Conservation (phyloP, 2,797 vertebrate species). For the Peromyscus attwateri region DNA sequence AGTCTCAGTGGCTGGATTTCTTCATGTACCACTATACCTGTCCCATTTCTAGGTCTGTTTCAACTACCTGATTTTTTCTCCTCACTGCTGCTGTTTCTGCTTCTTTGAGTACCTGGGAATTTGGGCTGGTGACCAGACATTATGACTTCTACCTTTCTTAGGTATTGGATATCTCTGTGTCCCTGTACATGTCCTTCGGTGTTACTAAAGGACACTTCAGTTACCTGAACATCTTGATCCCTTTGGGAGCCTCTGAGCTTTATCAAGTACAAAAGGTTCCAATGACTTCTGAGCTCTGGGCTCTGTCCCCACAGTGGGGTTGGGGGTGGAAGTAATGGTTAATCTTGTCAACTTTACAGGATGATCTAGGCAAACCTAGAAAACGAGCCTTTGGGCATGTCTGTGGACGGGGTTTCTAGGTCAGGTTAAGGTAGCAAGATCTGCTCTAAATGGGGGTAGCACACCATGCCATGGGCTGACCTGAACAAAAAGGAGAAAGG, state of each 20-base stretch:
- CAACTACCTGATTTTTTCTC: too few relatives aligned
- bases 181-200: background rate
- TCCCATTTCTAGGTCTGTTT: background rate
- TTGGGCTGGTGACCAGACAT: background rate
- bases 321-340: too few relatives aligned
- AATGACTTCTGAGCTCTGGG: too few relatives aligned
- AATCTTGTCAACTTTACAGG: background rate
- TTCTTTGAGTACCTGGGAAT: background rate
- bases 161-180: background rate
- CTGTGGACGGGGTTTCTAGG: background rate
- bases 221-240: too few relatives aligned
- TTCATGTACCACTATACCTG: background rate
- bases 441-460: background rate
- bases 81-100: background rate
- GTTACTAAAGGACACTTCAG: background rate
- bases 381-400: background rate
- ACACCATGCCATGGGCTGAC: background rate
- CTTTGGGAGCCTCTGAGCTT: background rate
- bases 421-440: background rate
- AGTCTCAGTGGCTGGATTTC: background rate
- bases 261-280: background rate
- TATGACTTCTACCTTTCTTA: background rate
- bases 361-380: background rate
- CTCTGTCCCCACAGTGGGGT: background rate
- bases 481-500: background rate